These are phyloP conservation scores for Poeciliopsis paucimaculata DNA, from an alignment of 2,797 vertebrate species.

Conservation along the genomic window DNA sequence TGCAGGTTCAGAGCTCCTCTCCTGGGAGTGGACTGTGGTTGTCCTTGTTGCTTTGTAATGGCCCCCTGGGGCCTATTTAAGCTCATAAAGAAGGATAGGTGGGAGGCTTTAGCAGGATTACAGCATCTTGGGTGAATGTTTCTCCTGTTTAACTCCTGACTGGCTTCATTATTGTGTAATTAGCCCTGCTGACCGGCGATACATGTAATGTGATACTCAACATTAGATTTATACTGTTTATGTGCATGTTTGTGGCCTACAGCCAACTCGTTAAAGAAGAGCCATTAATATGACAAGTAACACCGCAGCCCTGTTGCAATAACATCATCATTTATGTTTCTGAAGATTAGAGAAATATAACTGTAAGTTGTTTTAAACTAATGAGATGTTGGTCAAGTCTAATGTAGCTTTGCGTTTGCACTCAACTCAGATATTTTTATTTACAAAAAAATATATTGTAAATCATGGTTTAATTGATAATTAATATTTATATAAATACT, in stretches of 20 bases:
- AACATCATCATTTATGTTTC: constrained; percentile 14
- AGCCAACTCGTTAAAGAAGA: constrained; percentile 22
- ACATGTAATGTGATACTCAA: constrained; percentile 53
- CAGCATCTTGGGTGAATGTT: constrained; percentile 53
- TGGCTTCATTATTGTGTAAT: constrained; percentile 71
- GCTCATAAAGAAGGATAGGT: constrained; percentile 70
- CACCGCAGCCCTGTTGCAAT: constrained; percentile 11
- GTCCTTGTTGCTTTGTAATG: constrained; percentile 66
- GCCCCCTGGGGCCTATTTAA: constrained; percentile 70
- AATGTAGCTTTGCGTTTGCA: constrained; percentile 1
- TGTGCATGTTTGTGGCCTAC: constrained; percentile 21
- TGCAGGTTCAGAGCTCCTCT: not conserved
- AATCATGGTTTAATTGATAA: not conserved
- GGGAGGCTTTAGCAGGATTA: constrained; percentile 63
- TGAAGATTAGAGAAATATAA: not conserved
- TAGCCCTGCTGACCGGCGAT: constrained; percentile 46
- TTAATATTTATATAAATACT: not conserved
- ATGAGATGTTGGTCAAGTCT: not conserved
- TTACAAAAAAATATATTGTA: not conserved
- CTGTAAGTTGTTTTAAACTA: not conserved
- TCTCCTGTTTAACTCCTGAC: constrained; percentile 64
- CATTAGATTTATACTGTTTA: constrained; percentile 21
- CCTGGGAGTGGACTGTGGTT: constrained; percentile 46
- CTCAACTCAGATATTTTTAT: not conserved
- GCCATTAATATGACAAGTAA: constrained; percentile 25